A percentile compares a stretch with the other conserved stretches of the same genome.
phyloP scores from a whole-genome alignment of 2,888 invertebrate species.

The Hemicrepidius hirtus region DNA sequence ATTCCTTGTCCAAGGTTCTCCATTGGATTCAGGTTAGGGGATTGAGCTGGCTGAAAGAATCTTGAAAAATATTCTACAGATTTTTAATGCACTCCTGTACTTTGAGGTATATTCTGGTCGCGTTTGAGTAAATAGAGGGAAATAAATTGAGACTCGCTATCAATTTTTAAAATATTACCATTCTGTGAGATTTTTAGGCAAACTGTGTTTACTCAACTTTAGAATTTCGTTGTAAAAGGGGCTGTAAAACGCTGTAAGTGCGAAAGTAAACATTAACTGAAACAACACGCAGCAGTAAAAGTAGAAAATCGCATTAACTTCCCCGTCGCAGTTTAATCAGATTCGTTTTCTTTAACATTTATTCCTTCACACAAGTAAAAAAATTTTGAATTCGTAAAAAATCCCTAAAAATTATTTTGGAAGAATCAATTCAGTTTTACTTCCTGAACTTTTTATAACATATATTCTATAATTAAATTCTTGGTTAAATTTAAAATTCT shows the following conservation, averaged over 20 bases:
- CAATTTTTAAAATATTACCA: background rate
- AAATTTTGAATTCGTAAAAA: background rate
- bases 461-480: constrained; percentile 6
- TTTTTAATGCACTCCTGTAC: no score
- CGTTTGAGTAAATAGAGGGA: no score
- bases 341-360: constrained; percentile 32
- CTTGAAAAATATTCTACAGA: no score
- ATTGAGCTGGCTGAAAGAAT: no score
- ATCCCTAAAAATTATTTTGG: background rate
- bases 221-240: constrained; percentile 22
- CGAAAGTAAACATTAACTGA: constrained; percentile 33
- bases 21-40: no score
- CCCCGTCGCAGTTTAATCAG: constrained; percentile 36
- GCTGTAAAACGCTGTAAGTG: constrained; percentile 21
- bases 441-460: background rate
- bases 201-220: background rate
- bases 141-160: no score
- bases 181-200: constrained; percentile 11
- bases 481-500: constrained; percentile 5
- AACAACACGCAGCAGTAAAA: constrained; percentile 34
- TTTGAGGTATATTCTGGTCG: no score
- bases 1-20: no score
- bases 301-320: constrained; percentile 36
- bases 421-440: background rate
- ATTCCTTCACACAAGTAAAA: constrained; percentile 2